Conservation (phyloP, 2,888 invertebrate genomes). For the Laothoe populi region DNA sequence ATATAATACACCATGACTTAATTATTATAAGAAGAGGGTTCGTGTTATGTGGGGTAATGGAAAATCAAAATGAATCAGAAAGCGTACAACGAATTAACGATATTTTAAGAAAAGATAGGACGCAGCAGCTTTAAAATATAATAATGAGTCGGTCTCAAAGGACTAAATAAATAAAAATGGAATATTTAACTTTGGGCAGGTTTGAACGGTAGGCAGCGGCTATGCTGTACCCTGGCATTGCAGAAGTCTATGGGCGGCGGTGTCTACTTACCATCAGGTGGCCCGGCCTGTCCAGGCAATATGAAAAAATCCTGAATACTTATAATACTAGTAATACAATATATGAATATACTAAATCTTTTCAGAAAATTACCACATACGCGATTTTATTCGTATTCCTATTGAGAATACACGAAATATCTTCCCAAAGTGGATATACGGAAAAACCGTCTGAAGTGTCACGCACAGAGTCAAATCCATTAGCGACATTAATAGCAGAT, state of each 20-base stretch:
- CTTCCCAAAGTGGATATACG: slow-evolving; percentile 29
- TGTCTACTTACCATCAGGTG: too few species aligned
- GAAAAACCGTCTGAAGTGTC: slow-evolving; percentile 35
- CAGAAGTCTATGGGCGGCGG: too few species aligned
- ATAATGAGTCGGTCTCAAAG: too few species aligned
- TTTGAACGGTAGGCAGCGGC: too few species aligned
- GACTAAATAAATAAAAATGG: too few species aligned
- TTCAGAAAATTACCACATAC: slow-evolving; percentile 43
- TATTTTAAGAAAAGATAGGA: too few species aligned
- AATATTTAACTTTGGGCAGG: too few species aligned
- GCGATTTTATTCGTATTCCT: slow-evolving; percentile 38
- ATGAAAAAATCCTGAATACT: too few species aligned
- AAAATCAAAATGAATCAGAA: not conserved
- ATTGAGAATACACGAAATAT: slow-evolving; percentile 38
- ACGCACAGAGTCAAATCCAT: slow-evolving; percentile 46
- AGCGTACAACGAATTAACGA: not conserved
- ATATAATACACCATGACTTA: not conserved
- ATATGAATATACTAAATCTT: slow-evolving; percentile 15
- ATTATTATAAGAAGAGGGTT: not conserved
- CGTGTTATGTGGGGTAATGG: not conserved
- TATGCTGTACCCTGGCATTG: too few species aligned
- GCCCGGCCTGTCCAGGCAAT: too few species aligned
- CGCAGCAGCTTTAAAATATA: too few species aligned
- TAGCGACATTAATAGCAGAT: slow-evolving; percentile 48
- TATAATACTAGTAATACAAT: not conserved